A percentile compares a stretch with the other conserved stretches of the same genome.
Evolutionary conservation across 53 echinoderm and acorn worm genomes (phyloP).

Genomic region (Henricia sp.): DNA sequence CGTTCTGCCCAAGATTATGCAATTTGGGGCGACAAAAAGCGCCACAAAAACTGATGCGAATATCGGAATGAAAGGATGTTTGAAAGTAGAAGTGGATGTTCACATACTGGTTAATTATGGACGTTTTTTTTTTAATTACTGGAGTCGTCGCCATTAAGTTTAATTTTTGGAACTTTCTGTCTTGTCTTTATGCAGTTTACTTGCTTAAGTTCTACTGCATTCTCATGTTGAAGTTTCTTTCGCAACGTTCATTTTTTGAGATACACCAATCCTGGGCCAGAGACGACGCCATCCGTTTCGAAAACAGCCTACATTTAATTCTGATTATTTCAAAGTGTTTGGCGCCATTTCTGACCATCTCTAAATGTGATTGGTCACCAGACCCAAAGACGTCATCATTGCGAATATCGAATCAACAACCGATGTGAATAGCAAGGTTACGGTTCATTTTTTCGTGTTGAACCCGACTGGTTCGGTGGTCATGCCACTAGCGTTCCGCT

Average conservation of each 20-base stretch:
- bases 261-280: background rate
- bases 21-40: background rate
- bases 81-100: background rate
- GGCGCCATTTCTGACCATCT: background rate
- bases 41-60: background rate
- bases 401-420: background rate
- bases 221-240: background rate
- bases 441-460: conserved; percentile 72
- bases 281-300: background rate
- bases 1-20: no score
- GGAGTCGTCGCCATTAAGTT: no score
- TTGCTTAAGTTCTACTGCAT: background rate
- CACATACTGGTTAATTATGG: background rate
- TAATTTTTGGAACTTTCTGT: no score
- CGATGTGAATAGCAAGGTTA: conserved; percentile 25
- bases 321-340: background rate
- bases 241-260: background rate
- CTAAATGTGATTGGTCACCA: conserved; percentile 10
- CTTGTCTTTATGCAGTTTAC: no score
- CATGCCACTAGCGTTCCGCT: conserved; percentile 83
- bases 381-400: conserved; percentile 71
- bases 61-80: background rate
- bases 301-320: background rate
- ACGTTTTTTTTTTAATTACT: background rate
- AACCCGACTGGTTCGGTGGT: conserved; percentile 78